These are phyloP conservation scores for Parus major DNA, from an alignment of 2,113 vertebrate genomes.

Conservation along the genomic window DNA sequence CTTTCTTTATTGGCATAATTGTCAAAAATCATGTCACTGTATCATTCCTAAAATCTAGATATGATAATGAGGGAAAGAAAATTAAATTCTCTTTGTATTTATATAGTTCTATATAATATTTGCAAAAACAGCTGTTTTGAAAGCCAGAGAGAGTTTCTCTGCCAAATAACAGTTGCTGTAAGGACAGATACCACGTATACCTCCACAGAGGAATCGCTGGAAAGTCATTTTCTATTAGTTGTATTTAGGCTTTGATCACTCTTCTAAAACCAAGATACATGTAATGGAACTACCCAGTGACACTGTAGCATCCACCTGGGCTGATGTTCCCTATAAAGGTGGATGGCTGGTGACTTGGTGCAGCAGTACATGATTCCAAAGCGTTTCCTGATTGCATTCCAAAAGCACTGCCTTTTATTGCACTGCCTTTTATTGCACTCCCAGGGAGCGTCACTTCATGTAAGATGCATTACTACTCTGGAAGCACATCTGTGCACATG, in stretches of 20 bases:
- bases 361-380: neutral
- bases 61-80: neutral
- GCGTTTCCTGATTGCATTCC: neutral
- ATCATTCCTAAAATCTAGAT: constrained; percentile 30
- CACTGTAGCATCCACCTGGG: neutral
- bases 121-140: neutral
- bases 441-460: neutral
- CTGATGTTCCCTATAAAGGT: neutral
- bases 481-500: neutral
- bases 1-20: neutral
- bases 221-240: neutral
- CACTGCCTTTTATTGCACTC: neutral
- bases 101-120: neutral
- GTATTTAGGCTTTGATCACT: neutral
- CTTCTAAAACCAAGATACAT: neutral
- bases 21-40: neutral
- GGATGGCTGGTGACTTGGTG: neutral
- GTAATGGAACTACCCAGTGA: neutral
- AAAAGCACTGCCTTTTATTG: neutral
- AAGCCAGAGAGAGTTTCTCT: neutral
- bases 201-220: neutral
- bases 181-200: neutral
- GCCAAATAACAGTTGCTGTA: neutral
- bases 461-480: neutral
- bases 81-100: neutral